Evolutionary conservation across 2,113 vertebrate genomes (phyloP), one percentile per base, ranked within the genome.

Genomic region (Menura novaehollandiae): DNA sequence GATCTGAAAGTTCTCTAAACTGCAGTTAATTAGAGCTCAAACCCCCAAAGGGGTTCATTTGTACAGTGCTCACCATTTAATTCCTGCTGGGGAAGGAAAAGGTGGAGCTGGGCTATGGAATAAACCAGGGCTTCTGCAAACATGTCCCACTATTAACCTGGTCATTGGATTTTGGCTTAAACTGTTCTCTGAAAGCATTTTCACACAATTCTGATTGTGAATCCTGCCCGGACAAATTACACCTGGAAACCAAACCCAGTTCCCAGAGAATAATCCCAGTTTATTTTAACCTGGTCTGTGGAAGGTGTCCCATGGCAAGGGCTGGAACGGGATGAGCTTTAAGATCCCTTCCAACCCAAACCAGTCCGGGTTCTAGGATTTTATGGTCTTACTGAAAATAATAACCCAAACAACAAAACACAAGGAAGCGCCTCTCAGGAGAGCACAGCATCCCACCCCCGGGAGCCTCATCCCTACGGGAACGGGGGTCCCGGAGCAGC

Each of bases 141-240:
- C 22, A 2, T 17, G 11, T 41, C 41, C 51, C 32, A 24, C 0
- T 1, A 4, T 8, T 39, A 55, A 71, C 15, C 14, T 4, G 1
- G 18, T 5, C 43, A 6, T 9, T 5, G 12, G 10, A 6, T 37
- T 66, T 33, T 15, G 23, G 28, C 30, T 74, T 26, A 7, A 60
- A 39, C 5, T 33, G 7, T 3, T 33, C 43, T 39, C 52, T 28
- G 17, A 39, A 16, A 11, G 20, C 16, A 4, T 59, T 69, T 47
- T 35, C 10, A 49, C 30, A 10, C 15, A 1, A 7, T 46, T 13
- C 35, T 15, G 30, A 1, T 4, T 5, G 73, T 3, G 11, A 39
- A 23, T 0, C 39, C 12, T 10, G 15, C 60, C 16, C 1, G 46
- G 33, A 6, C 22, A 13, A 12, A 9, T 27, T 43, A 24, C 12